Evolutionary conservation across 2,113 vertebrate species (phyloP).

Genomic region (Lasiurus borealis): DNA sequence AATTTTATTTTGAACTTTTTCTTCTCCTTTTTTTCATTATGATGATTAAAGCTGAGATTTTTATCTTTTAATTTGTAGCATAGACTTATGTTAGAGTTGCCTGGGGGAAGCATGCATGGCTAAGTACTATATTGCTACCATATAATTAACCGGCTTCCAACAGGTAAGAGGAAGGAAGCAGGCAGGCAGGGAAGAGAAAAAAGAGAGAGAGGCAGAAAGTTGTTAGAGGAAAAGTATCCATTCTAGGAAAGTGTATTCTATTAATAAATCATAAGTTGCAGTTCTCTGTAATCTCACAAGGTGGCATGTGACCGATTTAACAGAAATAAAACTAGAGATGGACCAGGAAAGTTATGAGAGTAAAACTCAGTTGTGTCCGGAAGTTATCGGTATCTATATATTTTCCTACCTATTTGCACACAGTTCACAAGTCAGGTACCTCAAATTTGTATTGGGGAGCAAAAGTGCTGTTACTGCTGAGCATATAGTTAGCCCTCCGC

Average conservation of each 20-base stretch:
- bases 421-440: neutral
- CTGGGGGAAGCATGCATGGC: neutral
- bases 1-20: neutral
- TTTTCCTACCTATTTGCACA: neutral
- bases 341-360: conserved; percentile 6
- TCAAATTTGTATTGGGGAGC: neutral
- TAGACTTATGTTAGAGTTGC: neutral
- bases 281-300: conserved; percentile 73
- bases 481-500: neutral
- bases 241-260: neutral
- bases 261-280: conserved; percentile 58
- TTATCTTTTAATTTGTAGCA: conserved; percentile 59
- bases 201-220: neutral
- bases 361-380: neutral
- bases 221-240: neutral
- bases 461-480: neutral
- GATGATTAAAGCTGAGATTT: conserved; percentile 50
- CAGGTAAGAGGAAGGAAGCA: neutral
- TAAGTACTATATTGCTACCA: neutral
- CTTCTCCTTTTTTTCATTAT: conserved; percentile 5
- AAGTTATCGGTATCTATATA: neutral
- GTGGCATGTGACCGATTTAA: conserved; percentile 60
- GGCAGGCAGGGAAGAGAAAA: too few species aligned
- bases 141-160: conserved; percentile 48
- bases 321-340: neutral